These are phyloP conservation scores for Ginglymostoma cirratum DNA, from an alignment of 2,113 vertebrate species.

Conservation along the genomic window DNA sequence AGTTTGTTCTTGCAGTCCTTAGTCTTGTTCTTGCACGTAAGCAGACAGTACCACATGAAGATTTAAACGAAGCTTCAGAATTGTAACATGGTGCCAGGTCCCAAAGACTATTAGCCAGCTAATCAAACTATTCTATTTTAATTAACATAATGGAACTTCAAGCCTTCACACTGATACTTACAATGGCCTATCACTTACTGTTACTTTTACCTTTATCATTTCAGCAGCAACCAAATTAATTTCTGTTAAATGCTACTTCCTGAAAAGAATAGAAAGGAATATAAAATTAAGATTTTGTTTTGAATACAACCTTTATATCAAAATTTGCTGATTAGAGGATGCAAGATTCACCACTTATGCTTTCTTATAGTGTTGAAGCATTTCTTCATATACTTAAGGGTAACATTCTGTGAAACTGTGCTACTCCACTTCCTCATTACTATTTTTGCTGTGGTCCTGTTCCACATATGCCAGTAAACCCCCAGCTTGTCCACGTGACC, in stretches of 20 bases:
- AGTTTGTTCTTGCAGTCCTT: background rate
- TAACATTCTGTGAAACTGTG: background rate
- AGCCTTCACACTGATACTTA: background rate
- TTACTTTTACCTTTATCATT: background rate
- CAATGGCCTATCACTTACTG: slow-evolving; percentile 2
- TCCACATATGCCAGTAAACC: background rate
- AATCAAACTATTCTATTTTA: background rate
- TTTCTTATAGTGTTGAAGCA: background rate
- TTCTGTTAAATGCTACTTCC: background rate
- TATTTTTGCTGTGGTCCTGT: background rate
- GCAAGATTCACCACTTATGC: background rate
- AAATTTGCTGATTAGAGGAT: background rate
- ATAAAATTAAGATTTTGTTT: background rate
- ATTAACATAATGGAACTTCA: background rate
- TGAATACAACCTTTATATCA: background rate
- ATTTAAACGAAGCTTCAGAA: background rate
- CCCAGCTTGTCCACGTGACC: background rate
- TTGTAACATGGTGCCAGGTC: background rate
- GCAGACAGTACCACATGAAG: background rate
- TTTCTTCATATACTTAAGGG: background rate
- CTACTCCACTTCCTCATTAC: background rate
- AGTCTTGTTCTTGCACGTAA: background rate
- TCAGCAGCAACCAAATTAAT: background rate
- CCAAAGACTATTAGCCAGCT: background rate
- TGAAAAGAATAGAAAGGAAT: background rate